A percentile compares a stretch with the other conserved stretches of the same genome.
phyloP scores from a whole-genome alignment of 1,140 invertebrate genomes.

The Elymnias hypermnestra region DNA sequence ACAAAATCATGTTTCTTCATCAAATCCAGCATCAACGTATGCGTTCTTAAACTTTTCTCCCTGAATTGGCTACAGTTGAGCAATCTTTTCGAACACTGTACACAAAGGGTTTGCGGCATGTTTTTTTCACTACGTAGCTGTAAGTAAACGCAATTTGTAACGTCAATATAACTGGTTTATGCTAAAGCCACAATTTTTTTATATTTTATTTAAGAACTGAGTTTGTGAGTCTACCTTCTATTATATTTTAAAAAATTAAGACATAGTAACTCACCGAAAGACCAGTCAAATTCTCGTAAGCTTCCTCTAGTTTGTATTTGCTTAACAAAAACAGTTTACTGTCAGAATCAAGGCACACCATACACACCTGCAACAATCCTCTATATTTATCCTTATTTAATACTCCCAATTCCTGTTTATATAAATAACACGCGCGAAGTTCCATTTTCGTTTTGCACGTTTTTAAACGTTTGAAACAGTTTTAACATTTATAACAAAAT shows the following conservation, averaged over 20 bases:
- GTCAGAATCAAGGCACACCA: constrained; percentile 40
- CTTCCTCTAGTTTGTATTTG: constrained; percentile 29
- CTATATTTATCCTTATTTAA: constrained; percentile 2
- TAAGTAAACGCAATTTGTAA: too few relatives aligned
- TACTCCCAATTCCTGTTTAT: too few relatives aligned
- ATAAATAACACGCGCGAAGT: too few relatives aligned
- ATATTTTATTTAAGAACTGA: background rate
- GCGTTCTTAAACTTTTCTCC: constrained; percentile 29
- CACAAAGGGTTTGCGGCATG: constrained; percentile 37
- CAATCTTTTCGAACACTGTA: constrained; percentile 38
- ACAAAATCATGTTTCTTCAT: constrained; percentile 30
- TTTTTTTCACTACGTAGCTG: constrained; percentile 28
- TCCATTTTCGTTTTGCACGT: too few relatives aligned
- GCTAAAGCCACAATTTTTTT: background rate
- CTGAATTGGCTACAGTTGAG: constrained; percentile 30
- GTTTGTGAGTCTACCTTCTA: too few relatives aligned
- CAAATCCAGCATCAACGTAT: constrained; percentile 34
- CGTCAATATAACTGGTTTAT: too few relatives aligned
- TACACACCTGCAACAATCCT: constrained; percentile 34
- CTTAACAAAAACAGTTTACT: constrained; percentile 25
- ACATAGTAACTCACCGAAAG: constrained; percentile 29
- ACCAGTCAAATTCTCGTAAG: constrained; percentile 42
- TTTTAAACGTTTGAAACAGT: too few relatives aligned
- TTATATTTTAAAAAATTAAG: too few relatives aligned
- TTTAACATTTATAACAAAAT: too few relatives aligned